Percentiles rank a stretch among this genome's conserved stretches.
These are phyloP conservation scores for Sebastiscus tertius DNA, from an alignment of 2,797 vertebrate species.

Conservation along the genomic window DNA sequence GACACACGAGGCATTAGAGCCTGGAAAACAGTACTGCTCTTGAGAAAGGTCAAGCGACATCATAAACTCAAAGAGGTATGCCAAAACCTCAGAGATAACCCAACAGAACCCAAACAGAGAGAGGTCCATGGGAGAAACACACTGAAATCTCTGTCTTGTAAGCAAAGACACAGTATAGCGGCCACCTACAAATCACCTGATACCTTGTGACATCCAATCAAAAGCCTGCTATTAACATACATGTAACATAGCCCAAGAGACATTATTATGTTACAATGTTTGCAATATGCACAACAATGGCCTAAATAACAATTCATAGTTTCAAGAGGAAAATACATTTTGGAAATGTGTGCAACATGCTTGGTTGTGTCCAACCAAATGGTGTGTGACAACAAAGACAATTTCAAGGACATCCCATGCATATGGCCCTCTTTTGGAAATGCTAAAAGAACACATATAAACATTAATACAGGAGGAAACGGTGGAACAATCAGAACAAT, in stretches of 20 bases:
- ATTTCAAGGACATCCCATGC: too few species aligned
- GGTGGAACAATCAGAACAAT: background rate
- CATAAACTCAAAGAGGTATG: background rate
- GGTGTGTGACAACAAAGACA: background rate
- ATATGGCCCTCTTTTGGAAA: too few species aligned
- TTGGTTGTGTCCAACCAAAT: background rate
- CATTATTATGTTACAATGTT: rapidly evolving
- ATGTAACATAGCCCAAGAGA: background rate
- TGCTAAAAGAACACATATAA: too few species aligned
- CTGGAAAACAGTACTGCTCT: slow-evolving; percentile 14
- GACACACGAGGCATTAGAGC: background rate
- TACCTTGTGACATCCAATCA: background rate
- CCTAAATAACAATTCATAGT: background rate
- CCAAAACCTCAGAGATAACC: background rate
- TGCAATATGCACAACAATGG: background rate
- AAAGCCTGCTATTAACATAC: background rate
- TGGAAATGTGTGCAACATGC: background rate
- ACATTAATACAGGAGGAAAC: too few species aligned
- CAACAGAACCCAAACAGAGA: background rate
- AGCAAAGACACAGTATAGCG: background rate
- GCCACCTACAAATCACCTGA: background rate
- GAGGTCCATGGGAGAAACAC: background rate
- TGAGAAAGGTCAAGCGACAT: background rate
- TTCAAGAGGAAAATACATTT: background rate
- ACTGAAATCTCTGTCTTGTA: background rate